phyloP scores from a whole-genome alignment of 2,888 invertebrate genomes.

The Ormyrus rosae region DNA sequence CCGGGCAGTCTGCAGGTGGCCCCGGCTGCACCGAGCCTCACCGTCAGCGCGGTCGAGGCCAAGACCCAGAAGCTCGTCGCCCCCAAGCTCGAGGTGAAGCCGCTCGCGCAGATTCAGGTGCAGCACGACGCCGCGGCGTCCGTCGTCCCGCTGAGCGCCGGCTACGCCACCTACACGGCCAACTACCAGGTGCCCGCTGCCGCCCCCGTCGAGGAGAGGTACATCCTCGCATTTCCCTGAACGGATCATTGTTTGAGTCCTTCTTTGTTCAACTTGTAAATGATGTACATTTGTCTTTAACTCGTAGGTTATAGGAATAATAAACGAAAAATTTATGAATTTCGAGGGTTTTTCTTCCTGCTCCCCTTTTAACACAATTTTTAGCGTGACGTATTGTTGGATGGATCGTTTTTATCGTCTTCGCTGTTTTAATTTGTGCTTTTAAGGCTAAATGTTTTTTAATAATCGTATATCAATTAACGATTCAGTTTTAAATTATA shows the following conservation, averaged over 20 bases:
- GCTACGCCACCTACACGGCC: conserved; percentile 67
- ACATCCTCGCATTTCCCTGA: conserved; percentile 63
- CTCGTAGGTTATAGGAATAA: conserved; percentile 42
- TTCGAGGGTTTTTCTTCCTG: background rate
- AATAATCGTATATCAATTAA: too few species aligned
- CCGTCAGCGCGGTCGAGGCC: conserved; percentile 28
- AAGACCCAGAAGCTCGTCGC: conserved; percentile 58
- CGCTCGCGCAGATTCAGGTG: conserved; percentile 68
- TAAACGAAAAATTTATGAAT: background rate
- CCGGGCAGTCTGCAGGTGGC: conserved; percentile 59
- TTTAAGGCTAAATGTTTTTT: too few species aligned
- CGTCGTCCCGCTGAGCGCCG: conserved; percentile 63
- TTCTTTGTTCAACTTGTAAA: conserved; percentile 58
- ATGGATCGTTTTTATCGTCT: too few species aligned
- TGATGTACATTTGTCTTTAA: conserved; percentile 56
- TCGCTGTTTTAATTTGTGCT: too few species aligned
- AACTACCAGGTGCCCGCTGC: conserved; percentile 66
- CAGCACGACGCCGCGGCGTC: conserved; percentile 65
- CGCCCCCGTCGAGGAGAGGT: conserved; percentile 66
- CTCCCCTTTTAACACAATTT: too few species aligned
- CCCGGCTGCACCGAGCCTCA: conserved; percentile 52
- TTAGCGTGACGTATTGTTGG: too few species aligned
- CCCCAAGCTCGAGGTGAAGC: conserved; percentile 68
- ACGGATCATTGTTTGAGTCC: conserved; percentile 9
- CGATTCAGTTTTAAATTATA: background rate